Evolutionary conservation across 2,888 invertebrate species (phyloP), one percentile per base, ranked within the genome.

Genomic region (Agonopterix subpropinquella): DNA sequence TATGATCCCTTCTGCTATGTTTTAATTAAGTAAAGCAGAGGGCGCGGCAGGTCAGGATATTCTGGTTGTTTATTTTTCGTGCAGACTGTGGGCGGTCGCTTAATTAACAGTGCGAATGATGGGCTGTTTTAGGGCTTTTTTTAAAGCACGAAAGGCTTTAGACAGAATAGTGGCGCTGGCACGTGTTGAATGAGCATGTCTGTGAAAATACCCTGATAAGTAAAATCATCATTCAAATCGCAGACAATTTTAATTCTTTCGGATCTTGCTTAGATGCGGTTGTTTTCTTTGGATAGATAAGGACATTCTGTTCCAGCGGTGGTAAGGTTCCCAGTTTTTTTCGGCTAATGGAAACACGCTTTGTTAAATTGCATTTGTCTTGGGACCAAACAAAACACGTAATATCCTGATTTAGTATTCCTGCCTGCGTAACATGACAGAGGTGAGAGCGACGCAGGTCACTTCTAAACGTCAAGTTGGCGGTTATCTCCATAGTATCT

Each of bases 61-160:
- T 55, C 56, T 79, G 84, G 82, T 73, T 72, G 70, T 78, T 73
- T 77, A 68, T 71, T 72, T 72, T 73, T 61, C 58, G 53, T 55
- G 57, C 65, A 66, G 61, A 65, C 73, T 67, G 65, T 67, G 65
- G 70, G 73, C 58, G 68, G 64, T 60, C 68, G 68, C 61, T 77
- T 84, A 84, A 84, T 86, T 83, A 83, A 80, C 76, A 80, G 83
- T 80, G 81, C 77, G 80, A 81, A 77, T 75, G 80, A 81, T 76
- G 73, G 75, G 69, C 67, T 65, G 68, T 73, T 73, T 78, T 60
- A 65, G 61, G 18, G 61, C n/a, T n/a, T 66, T 73, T 77, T 80
- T 80, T 74, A 61, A 64, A 67, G 60, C 64, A 64, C 64, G 56
- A 62, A 61, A 59, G 59, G 60, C 62, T 51, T 62, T 64, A 5